These are phyloP conservation scores for Vidua macroura DNA, from an alignment of 2,113 vertebrate species.

Conservation along the genomic window DNA sequence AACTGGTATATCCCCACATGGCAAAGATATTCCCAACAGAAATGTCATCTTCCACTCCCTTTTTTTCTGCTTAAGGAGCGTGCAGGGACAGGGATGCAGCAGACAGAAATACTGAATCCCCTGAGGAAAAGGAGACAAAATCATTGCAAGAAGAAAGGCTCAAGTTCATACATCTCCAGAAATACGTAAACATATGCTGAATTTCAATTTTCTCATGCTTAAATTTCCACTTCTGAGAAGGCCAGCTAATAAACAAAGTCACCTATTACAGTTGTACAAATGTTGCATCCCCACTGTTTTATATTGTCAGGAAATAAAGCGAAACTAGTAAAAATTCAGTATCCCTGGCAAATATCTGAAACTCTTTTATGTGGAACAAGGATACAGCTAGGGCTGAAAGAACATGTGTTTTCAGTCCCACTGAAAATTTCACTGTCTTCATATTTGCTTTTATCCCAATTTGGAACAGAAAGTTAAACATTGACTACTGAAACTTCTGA, in stretches of 20 bases:
- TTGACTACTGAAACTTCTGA: slow-evolving; percentile 41
- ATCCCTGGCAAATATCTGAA: slow-evolving; percentile 31
- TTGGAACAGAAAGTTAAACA: slow-evolving; percentile 40
- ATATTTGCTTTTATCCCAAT: slow-evolving; percentile 53
- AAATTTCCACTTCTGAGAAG: slow-evolving; percentile 15
- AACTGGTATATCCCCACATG: not conserved
- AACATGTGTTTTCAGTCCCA: slow-evolving; percentile 58
- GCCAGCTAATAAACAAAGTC: slow-evolving; percentile 9
- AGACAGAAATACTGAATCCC: not conserved
- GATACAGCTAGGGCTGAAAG: slow-evolving; percentile 5
- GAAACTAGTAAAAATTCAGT: slow-evolving; percentile 6
- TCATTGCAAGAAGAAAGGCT: not conserved
- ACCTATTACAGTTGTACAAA: not conserved
- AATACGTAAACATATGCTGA: not conserved
- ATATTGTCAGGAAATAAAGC: not conserved
- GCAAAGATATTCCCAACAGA: not conserved
- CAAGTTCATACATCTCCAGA: not conserved
- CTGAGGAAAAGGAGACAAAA: not conserved
- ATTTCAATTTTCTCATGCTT: slow-evolving; percentile 15
- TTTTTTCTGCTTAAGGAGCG: not conserved
- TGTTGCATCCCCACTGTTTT: not conserved
- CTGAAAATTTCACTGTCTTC: slow-evolving; percentile 56
- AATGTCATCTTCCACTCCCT: not conserved
- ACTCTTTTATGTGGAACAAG: slow-evolving; percentile 34
- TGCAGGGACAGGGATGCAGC: not conserved